Conservation (phyloP, 1,140 invertebrate species). For the Apis dorsata region DNA sequence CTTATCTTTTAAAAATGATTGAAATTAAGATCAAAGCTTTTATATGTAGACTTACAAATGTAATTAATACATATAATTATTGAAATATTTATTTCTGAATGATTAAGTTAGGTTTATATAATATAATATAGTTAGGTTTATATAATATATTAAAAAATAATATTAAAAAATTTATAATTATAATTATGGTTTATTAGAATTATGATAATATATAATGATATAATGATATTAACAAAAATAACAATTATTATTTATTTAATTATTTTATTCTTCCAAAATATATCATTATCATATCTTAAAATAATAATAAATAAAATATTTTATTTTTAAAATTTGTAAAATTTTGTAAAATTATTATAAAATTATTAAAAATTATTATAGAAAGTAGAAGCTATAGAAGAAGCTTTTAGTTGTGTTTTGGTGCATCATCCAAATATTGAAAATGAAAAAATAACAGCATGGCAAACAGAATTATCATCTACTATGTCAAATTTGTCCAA, state of each 20-base stretch:
- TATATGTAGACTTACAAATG: background rate
- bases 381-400: slow-evolving; percentile 91
- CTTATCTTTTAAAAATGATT: background rate
- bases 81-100: background rate
- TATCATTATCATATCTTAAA: background rate
- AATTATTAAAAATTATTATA: slow-evolving; percentile 72
- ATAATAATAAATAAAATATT: background rate
- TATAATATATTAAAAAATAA: no score
- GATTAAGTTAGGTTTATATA: no score
- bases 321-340: background rate
- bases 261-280: background rate
- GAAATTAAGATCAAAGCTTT: background rate
- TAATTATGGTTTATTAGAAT: background rate
- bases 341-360: slow-evolving; percentile 79
- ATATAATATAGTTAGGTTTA: no score
- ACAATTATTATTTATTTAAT: slow-evolving; percentile 1
- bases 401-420: slow-evolving; percentile 92
- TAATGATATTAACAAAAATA: background rate
- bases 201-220: no score
- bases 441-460: slow-evolving; percentile 83
- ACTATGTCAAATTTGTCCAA: slow-evolving; percentile 80
- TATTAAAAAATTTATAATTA: background rate
- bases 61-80: background rate
- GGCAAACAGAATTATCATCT: slow-evolving; percentile 83
- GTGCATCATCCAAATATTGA: slow-evolving; percentile 86